Base-by-base conservation (phyloP, 2,888 invertebrate species). In the Coleophora flavipennella region DNA sequence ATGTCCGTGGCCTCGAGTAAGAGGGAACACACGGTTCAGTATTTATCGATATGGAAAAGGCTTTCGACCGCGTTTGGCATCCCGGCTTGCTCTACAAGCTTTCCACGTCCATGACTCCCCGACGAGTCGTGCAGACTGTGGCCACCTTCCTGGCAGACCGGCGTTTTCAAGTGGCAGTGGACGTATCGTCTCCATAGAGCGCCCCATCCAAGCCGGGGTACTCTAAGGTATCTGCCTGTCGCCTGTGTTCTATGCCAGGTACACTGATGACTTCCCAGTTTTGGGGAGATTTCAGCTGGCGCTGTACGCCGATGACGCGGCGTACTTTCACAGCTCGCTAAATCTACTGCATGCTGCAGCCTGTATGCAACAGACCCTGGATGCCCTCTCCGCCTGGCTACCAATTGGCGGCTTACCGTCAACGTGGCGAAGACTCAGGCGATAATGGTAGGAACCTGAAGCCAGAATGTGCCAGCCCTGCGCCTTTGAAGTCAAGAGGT, bases 61-160 rank as follows among this genome's bases (percentile, higher is more conserved):
- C n/a, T n/a, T n/a, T n/a, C n/a, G n/a, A n/a, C n/a, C n/a, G n/a
- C n/a, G n/a, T n/a, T n/a, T n/a, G n/a, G n/a, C n/a, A n/a, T n/a
- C n/a, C n/a, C n/a, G n/a, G n/a, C n/a, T n/a, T n/a, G n/a, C n/a
- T 60, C 0, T 50, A 39, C 40, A 62, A 61, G 27, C 36, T 59
- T 8, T n/a, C 44, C 0, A 27, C 10, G 1, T 31, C 50, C 1
- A 3, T 38, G 0, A 14, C 40, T 7, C 54, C 50, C 2, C 39
- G 28, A 2, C n/a, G n/a, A n/a, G n/a, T n/a, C n/a, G n/a, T n/a
- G n/a, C n/a, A n/a, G n/a, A n/a, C n/a, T n/a, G n/a, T n/a, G n/a
- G n/a, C n/a, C n/a, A n/a, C n/a, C n/a, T n/a, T n/a, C n/a, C n/a
- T n/a, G n/a, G n/a, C n/a, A n/a, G n/a, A n/a, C n/a, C n/a, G n/a